Evolutionary conservation across 2,113 vertebrate species (phyloP).

Genomic region (Atlantisia rogersi): DNA sequence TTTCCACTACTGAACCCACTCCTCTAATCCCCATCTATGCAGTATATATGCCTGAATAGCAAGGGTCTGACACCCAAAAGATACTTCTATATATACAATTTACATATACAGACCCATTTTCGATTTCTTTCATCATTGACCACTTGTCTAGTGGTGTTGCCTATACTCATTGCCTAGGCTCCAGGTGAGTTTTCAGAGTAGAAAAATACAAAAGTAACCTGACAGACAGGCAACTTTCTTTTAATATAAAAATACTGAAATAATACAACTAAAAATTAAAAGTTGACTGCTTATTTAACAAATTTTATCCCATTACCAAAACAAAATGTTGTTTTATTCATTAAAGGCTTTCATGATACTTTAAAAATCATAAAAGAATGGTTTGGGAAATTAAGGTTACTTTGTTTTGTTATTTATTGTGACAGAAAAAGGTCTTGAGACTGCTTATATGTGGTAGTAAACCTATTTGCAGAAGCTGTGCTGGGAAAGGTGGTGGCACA

Average conservation of each 20-base stretch:
- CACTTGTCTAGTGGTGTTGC: fast-evolving
- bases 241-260: not conserved
- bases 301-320: not conserved
- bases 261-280: not conserved
- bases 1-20: not conserved
- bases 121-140: not conserved
- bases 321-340: not conserved
- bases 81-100: not conserved
- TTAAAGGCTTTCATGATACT: not conserved
- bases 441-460: not conserved
- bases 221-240: not conserved
- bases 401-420: not conserved
- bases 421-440: not conserved
- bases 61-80: not conserved
- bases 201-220: not conserved
- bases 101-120: not conserved
- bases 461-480: not conserved
- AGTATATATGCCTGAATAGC: not conserved
- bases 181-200: not conserved
- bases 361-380: not conserved
- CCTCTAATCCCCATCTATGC: not conserved
- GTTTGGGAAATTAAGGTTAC: not conserved
- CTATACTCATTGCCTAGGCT: not conserved
- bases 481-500: not conserved
- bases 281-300: not conserved